Base-by-base conservation (phyloP, 2,113 vertebrate species). In the Oncorhynchus mykiss region DNA sequence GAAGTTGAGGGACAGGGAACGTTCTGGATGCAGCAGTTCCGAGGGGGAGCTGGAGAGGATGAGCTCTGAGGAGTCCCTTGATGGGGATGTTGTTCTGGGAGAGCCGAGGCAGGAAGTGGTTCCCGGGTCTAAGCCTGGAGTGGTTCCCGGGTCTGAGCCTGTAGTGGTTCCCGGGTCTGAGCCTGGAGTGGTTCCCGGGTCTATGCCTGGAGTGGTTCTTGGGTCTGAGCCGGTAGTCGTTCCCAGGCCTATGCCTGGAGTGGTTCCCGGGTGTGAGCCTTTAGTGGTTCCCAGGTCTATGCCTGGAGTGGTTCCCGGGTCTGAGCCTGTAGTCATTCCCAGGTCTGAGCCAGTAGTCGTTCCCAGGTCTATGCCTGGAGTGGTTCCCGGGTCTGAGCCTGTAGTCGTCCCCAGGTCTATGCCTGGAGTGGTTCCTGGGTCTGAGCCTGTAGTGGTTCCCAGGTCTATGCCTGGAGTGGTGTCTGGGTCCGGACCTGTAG, bases 61-160 rank as follows among this genome's bases (percentile, higher is more conserved):
- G 77, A 92, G 95, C 80, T 96, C 97, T 0, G 93, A 95, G 0
- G 95, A 95, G 82, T 93, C 95, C 0, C 81, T 92, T 1, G 92
- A 95, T 59, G 95, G 94, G 57, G 95, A 96, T 54, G 3, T 64
- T n/a, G 73, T 94, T 66, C 91, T 97, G 29, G 85, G 81, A 78
- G 91, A 67, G 62, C 85, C 2, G 39, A 39, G 39, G 39, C 8
- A 8, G 39, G 80, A 85, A 70, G 77, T 60, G 3, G 83, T 18
- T 6, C 8, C 59, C 18, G 16, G 59, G 20, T 49, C 48, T 49
- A 11, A 12, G 48, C 2, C 48, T 49, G 48, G 1, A 49, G 48
- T 12, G 11, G 8, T 9, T 11, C 2, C 48, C 1, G 3, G 48
- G 13, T 12, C 48, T 49, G 12, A 2, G 9, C 8, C 2, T 12